Evolutionary conservation across 2,113 vertebrate genomes (phyloP), one percentile per base, ranked within the genome.

Genomic region (Bos indicus): DNA sequence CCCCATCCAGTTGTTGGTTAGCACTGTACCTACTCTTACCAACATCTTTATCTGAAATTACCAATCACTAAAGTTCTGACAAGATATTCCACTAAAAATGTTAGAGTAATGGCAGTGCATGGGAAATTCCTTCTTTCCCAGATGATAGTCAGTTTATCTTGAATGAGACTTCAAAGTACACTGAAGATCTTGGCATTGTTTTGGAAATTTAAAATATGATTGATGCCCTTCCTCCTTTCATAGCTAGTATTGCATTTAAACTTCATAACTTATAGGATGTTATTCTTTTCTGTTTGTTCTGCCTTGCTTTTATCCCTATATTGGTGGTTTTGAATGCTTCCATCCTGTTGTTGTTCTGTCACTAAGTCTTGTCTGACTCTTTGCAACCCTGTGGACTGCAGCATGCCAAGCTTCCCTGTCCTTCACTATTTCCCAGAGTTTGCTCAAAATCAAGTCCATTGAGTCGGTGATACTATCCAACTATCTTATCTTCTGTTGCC

Each of bases 201-300:
- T 95, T 74, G 54, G 11, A 88, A 92, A 96, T 74, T 92, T 54
- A 46, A 96, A 88, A 74, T n/a, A 74, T n/a, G 52, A 92, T 43
- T 19, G 21, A 52, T 89, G 43, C 1, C 9, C 30, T n/a, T 36
- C 17, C 17, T 84, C 54, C 10, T 74, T 82, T 54, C n/a, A 77
- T 36, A 83, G 26, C 16, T 74, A 46, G 12, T 40, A 57, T 33
- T 62, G 25, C 36, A 67, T 26, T 82, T 88, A 60, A 88, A 83
- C 17, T 52, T 88, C 15, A 74, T 89, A 57, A 21, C 21, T 93
- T 88, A 21, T 40, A 15, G 52, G 36, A 77, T 13, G 51, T 36
- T 46, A 11, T 51, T 77, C 14, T 21, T 88, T 67, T 48, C 77
- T 52, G 19, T 83, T 77, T 83, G 43, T 88, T 87, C 54, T 81